phyloP scores from a whole-genome alignment of 2,797 vertebrate genomes.

The Loris lydekkerianus region DNA sequence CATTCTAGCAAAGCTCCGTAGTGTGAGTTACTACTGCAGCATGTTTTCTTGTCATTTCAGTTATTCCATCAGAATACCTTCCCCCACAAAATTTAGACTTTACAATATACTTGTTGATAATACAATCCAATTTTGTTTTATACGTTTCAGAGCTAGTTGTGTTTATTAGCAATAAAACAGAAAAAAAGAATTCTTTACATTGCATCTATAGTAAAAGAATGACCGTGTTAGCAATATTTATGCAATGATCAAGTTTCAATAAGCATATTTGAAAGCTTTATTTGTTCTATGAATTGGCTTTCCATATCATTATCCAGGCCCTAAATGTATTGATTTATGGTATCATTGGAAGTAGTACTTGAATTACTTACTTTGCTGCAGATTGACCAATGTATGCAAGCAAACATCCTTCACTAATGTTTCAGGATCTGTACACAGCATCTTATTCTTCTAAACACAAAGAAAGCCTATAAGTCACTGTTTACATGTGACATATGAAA shows the following conservation, averaged over 20 bases:
- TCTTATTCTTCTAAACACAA: not conserved
- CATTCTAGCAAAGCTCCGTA: not conserved
- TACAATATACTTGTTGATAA: constrained; percentile 25
- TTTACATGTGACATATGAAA: not conserved
- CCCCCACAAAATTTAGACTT: not conserved
- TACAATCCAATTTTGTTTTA: not conserved
- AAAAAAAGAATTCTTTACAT: not conserved
- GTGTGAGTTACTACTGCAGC: not conserved
- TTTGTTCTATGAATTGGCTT: not conserved
- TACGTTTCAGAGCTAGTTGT: not conserved
- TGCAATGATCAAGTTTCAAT: not conserved
- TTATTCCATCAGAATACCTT: not conserved
- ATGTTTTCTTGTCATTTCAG: not conserved
- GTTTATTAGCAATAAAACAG: not conserved
- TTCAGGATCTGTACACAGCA: not conserved
- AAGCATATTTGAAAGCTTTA: not conserved
- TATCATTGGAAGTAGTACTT: not conserved
- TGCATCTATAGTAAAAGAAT: not conserved
- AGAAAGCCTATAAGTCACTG: not conserved
- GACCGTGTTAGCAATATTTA: not conserved
- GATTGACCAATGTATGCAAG: not conserved
- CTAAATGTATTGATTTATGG: not conserved
- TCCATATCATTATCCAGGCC: not conserved
- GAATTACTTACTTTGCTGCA: not conserved
- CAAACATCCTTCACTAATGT: not conserved